These are phyloP conservation scores for Orchestia grillus DNA, from an alignment of 1,140 invertebrate genomes.

Conservation along the genomic window DNA sequence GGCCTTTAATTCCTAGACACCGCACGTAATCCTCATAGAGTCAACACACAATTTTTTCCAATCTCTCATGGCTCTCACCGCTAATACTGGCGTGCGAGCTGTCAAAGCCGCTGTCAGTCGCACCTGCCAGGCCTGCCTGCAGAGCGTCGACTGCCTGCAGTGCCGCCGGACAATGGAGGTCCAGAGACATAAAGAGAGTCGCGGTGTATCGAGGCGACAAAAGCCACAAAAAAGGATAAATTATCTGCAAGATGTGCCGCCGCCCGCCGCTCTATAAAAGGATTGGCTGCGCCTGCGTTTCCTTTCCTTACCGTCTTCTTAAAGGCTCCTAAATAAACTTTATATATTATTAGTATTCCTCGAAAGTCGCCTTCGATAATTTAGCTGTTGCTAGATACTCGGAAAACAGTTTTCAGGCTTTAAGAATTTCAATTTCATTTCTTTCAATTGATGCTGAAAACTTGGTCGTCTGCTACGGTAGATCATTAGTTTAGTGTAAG, in stretches of 20 bases:
- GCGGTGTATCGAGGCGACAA: slow-evolving; percentile 4
- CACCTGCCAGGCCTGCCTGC: no score
- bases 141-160: no score
- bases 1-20: no score
- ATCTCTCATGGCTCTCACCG: no score
- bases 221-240: neutral
- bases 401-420: neutral
- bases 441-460: no score
- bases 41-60: no score
- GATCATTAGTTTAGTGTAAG: no score
- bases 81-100: no score
- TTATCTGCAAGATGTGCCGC: neutral
- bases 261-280: slow-evolving; percentile 5
- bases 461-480: no score
- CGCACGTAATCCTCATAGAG: no score
- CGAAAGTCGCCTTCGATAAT: neutral
- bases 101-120: no score
- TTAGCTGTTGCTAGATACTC: neutral
- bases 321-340: neutral
- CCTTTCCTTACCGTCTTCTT: neutral
- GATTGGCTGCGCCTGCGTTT: neutral
- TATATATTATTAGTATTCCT: neutral
- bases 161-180: neutral
- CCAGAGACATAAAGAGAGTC: neutral
- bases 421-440: no score